phyloP scores from a whole-genome alignment of 2,888 invertebrate genomes.

The Drosophila quasianomalipes region DNA sequence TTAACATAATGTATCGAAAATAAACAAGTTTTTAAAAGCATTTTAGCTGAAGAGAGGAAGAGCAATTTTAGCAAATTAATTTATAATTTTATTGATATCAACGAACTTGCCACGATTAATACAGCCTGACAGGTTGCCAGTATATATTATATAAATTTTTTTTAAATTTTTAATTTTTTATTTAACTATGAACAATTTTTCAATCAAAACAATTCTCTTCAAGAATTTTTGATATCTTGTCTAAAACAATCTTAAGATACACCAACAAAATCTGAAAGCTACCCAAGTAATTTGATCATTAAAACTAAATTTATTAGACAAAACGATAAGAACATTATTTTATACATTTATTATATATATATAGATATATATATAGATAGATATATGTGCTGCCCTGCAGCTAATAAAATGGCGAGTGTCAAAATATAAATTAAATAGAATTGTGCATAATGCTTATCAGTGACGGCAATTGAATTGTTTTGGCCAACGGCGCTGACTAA shows the following conservation, averaged over 20 bases:
- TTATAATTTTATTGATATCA: not conserved
- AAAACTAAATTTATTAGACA: not conserved
- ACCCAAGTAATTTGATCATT: not conserved
- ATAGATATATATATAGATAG: not conserved
- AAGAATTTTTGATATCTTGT: not conserved
- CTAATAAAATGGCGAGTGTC: conserved; percentile 61
- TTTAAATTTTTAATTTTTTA: too few relatives aligned
- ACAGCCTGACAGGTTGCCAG: too few relatives aligned
- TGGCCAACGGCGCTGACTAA: conserved; percentile 73
- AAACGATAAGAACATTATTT: not conserved
- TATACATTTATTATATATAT: not conserved
- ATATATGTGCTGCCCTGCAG: not conserved
- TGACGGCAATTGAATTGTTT: conserved; percentile 62
- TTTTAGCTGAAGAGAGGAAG: not conserved
- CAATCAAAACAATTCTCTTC: not conserved
- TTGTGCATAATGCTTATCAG: conserved; percentile 69
- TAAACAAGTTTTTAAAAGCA: not conserved
- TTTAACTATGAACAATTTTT: not conserved
- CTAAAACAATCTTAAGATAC: not conserved
- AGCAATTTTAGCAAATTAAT: not conserved
- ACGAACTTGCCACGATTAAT: not conserved
- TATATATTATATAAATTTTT: too few relatives aligned
- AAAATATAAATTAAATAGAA: conserved; percentile 76
- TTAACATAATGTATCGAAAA: conserved; percentile 15
- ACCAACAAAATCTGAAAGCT: not conserved